Percentiles rank a stretch among this genome's conserved stretches.
phyloP scores from a whole-genome alignment of 2,113 vertebrate species.

The Peromyscus leucopus region DNA sequence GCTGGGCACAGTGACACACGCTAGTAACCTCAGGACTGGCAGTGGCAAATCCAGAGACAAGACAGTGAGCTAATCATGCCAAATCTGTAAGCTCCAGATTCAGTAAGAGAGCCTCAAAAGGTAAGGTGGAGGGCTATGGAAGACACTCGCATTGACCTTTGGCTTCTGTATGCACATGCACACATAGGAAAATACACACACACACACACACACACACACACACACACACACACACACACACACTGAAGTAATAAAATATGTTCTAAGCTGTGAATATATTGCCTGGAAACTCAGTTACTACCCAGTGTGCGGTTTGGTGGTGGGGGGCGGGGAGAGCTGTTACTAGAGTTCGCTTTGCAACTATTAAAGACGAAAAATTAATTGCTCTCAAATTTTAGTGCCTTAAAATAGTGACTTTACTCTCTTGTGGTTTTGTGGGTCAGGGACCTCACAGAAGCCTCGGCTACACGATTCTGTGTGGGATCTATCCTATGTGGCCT shows the following conservation, averaged over 20 bases:
- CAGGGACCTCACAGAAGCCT: not conserved
- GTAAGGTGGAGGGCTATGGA: not conserved
- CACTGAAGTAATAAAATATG: not conserved
- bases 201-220: not conserved
- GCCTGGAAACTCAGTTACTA: slow-evolving; percentile 50
- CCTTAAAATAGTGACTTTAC: not conserved
- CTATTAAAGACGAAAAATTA: slow-evolving; percentile 49
- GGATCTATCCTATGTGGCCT: not conserved
- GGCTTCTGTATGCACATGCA: not conserved
- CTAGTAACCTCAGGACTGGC: not conserved
- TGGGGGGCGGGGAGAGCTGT: not conserved
- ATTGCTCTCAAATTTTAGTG: not conserved
- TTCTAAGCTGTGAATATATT: slow-evolving; percentile 47
- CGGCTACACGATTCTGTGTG: not conserved
- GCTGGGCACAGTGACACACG: not conserved
- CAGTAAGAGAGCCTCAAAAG: not conserved
- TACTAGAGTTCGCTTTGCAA: not conserved
- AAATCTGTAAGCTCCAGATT: not conserved
- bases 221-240: not conserved
- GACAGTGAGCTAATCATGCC: not conserved
- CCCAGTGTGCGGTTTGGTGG: not conserved
- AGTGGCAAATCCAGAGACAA: not conserved
- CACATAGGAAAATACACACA: not conserved
- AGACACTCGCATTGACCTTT: not conserved
- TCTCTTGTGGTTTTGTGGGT: not conserved